Percentiles rank a stretch among this genome's conserved stretches.
These are phyloP conservation scores for Pipistrellus pygmaeus DNA, from an alignment of 2,797 vertebrate species.

Conservation along the genomic window DNA sequence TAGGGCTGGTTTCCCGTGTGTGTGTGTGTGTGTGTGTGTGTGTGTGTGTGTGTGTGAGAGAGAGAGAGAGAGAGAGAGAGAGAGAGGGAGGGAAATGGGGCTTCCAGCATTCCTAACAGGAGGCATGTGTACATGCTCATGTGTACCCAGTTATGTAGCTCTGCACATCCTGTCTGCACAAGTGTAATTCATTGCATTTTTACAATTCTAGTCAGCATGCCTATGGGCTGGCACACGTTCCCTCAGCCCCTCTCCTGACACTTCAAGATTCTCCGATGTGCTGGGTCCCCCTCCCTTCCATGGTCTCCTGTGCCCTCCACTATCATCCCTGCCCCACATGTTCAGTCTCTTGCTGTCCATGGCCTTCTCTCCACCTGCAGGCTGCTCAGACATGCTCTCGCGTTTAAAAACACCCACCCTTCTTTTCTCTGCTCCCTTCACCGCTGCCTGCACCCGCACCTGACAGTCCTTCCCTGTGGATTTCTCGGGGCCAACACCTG, in stretches of 20 bases:
- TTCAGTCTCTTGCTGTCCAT: background rate
- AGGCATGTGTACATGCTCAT: background rate
- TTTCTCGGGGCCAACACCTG: background rate
- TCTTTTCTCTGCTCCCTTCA: background rate
- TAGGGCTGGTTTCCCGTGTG: background rate
- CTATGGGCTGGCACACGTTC: fast-evolving
- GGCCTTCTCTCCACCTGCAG: background rate
- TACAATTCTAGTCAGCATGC: fast-evolving
- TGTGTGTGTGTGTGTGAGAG: background rate
- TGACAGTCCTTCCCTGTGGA: background rate
- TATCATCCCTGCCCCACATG: background rate
- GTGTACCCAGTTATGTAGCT: background rate
- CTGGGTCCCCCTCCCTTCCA: background rate
- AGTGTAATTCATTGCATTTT: background rate
- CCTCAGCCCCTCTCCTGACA: fast-evolving
- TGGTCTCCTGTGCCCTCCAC: background rate
- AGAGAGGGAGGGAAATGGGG: background rate
- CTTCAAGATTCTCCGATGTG: background rate
- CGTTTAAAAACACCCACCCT: background rate
- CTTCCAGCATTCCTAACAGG: background rate
- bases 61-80: background rate
- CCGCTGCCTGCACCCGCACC: background rate
- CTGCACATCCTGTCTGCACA: too few relatives aligned
- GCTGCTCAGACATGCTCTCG: background rate
- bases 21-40: background rate